These are phyloP conservation scores for Liopterus haemorrhoidalis DNA, from an alignment of 2,888 invertebrate species.

Conservation along the genomic window DNA sequence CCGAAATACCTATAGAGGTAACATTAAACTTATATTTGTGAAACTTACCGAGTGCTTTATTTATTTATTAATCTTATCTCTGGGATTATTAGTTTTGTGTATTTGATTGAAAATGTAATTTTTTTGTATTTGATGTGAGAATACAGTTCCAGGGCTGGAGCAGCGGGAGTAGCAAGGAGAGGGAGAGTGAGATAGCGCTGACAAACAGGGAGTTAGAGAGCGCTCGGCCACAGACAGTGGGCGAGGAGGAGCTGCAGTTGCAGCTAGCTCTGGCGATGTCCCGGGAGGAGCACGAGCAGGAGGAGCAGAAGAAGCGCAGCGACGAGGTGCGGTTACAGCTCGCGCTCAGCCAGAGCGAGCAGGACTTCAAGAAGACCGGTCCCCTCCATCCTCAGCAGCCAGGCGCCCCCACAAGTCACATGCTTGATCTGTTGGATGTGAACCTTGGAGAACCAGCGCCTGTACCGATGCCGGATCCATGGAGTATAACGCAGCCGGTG, in stretches of 20 bases:
- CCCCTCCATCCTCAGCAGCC: conserved; percentile 38
- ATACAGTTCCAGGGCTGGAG: conserved; percentile 22
- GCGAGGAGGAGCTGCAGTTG: conserved; percentile 96
- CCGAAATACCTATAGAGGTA: too few relatives aligned
- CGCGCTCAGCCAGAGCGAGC: conserved; percentile 87
- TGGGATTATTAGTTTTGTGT: too few relatives aligned
- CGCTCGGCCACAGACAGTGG: conserved; percentile 92
- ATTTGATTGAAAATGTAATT: too few relatives aligned
- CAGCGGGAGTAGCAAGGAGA: conserved; percentile 30
- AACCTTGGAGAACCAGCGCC: conserved; percentile 58
- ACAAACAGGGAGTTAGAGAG: conserved; percentile 70
- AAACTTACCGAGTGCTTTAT: too few relatives aligned
- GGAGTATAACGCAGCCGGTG: conserved; percentile 58
- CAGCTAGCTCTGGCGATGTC: conserved; percentile 98
- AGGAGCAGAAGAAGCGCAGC: conserved; percentile 86
- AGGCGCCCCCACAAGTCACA: conserved; percentile 57
- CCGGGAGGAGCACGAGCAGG: conserved; percentile 95
- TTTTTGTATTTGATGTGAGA: not conserved
- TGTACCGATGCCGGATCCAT: conserved; percentile 60
- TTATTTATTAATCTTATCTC: too few relatives aligned
- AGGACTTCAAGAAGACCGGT: conserved; percentile 73
- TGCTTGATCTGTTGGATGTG: conserved; percentile 79
- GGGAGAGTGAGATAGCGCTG: conserved; percentile 42
- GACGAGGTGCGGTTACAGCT: conserved; percentile 95
- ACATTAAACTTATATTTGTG: too few relatives aligned